Percentiles rank a stretch among this genome's conserved stretches.
Evolutionary conservation across 2,113 vertebrate genomes (phyloP).

Genomic region (Tursiops truncatus): DNA sequence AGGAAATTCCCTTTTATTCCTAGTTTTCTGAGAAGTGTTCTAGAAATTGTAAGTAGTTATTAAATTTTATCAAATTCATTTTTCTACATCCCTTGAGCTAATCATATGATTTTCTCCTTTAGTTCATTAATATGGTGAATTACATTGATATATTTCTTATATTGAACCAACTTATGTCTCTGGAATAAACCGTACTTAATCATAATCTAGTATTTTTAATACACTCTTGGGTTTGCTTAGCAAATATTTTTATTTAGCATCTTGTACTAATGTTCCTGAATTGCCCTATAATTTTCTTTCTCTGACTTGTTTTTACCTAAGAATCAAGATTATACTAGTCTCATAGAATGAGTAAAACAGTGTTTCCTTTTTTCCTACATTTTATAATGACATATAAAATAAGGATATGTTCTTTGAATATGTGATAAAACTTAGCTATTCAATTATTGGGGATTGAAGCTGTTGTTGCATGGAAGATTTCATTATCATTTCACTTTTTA

Average conservation of each 20-base stretch:
- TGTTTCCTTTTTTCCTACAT: neutral
- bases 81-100: neutral
- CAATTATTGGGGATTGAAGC: neutral
- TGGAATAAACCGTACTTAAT: neutral
- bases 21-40: neutral
- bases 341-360: neutral
- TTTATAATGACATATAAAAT: neutral
- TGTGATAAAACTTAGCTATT: neutral
- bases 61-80: neutral
- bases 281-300: neutral
- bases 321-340: neutral
- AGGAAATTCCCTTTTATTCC: neutral
- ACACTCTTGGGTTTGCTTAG: neutral
- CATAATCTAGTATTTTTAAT: constrained; percentile 17
- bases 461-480: neutral
- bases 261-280: neutral
- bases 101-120: neutral
- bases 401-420: neutral
- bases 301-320: neutral
- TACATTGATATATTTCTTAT: neutral
- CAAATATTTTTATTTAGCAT: constrained; percentile 4
- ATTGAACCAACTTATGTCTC: neutral
- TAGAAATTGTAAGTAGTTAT: neutral
- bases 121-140: neutral
- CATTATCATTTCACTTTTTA: constrained; percentile 8